Base-by-base conservation (phyloP, 2,888 invertebrate genomes). In the Lepidochrysops patricia region DNA sequence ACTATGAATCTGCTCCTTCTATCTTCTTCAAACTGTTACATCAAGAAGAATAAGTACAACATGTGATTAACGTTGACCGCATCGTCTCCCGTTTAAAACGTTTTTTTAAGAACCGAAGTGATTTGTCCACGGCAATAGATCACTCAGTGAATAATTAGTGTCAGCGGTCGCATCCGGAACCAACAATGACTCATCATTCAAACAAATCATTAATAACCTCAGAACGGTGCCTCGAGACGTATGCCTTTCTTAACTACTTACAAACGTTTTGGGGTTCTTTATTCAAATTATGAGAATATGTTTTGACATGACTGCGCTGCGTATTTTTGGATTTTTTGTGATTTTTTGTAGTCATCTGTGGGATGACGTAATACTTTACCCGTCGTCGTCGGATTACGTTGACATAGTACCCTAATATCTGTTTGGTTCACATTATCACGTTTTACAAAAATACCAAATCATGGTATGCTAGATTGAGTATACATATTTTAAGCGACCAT, bases 121-220 rank as follows among this genome's bases (percentile, higher is more conserved):
- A 88, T 88, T 88, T 88, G 88, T 89, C 86, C 83, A 80, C 76
- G 74, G 84, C 76, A 84, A 89, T 89, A 85, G 87, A 89, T 89
- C 88, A 89, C 86, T 86, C 83, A 80, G 86, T 76, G 82, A 88
- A 89, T 89, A 89, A 89, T 89, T 89, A 89, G 88, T 88, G 88
- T 88, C 88, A 89, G 79, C 81, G 79, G 68, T 74, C 79, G 85
- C 84, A 87, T 89, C 87, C 88, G 86, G 87, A 77, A 54, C 82
- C 79, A 85, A 87, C 87, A 87, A 88, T 87, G 86, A 85, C 85
- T 80, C 83, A 78, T 80, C 86, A 83, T 87, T 86, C 87, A 87
- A 86, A 87, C 82, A 88, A 84, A 88, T 79, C 88, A 89, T 89
- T 89, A 88, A 89, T 89, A 84, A 87, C 82, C 81, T 80, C 78